Base-by-base conservation (phyloP, 2,888 invertebrate species). In the Cephus pygmeus region DNA sequence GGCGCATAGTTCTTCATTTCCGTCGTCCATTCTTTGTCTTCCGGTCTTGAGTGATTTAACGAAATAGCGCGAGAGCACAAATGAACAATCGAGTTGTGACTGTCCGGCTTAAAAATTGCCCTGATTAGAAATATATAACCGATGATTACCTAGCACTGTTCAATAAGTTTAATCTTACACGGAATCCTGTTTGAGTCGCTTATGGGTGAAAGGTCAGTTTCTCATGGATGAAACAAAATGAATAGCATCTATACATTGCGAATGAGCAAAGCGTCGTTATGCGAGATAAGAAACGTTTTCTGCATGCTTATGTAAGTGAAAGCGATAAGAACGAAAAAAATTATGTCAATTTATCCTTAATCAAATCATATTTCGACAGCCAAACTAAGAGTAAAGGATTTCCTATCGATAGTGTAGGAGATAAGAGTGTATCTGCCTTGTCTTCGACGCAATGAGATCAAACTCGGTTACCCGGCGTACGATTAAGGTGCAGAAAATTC, bases 1-100 rank as follows among this genome's bases (percentile, higher is more conserved):
- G 30, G 31, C 71, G 33, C 31, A n/a, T 23, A 71, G 15, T 31
- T 71, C 31, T 11, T 71, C 23, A 71, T 71, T 71, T 71, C 75
- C 77, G 81, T 84, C 83, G 83, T 84, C 83, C 84, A 87, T 85
- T 85, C 77, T 83, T 85, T 83, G 87, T 88, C 88, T 87, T 88
- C 88, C 88, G 82, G 81, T 76, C 12, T 34, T 71, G 31, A 34
- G 33, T 15, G 31, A 31, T 71, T 71, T 34, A 71, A 31, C 15
- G n/a, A 34, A 71, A 71, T 71, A 12, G 33, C 31, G 33, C 31
- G 4, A 71, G 12, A 71, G 31, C 33, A 71, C 12, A 71, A 71
- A 31, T 4, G 12, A 12, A 71, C 9, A 31, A 15, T 56, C 23
- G 56, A 23, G 56, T 56, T 56, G 56, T 56, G 56, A 15, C 56